Conservation (phyloP, 2,113 vertebrate genomes). For the Hyaena hyaena region DNA sequence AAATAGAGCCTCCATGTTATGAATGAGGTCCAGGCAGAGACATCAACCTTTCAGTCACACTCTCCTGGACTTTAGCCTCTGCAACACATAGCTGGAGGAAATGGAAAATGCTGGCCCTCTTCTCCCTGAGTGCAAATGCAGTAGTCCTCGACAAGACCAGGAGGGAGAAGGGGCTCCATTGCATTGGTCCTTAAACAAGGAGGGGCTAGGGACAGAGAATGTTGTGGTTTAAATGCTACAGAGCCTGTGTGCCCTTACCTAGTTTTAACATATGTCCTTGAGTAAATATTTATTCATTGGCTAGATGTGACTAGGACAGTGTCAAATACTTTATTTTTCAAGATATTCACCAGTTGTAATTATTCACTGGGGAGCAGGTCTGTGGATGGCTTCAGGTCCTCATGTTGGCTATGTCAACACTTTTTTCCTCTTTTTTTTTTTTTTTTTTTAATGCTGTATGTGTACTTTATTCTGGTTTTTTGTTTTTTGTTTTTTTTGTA, state of each 20-base stretch:
- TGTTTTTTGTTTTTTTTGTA: neutral
- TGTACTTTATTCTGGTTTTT: neutral
- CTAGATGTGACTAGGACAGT: neutral
- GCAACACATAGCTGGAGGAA: neutral
- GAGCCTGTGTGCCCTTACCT: neutral
- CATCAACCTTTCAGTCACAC: neutral
- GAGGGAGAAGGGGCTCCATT: neutral
- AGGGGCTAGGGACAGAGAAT: neutral
- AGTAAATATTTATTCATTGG: neutral
- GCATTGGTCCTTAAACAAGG: neutral
- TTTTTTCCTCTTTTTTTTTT: neutral
- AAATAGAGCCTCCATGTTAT: neutral
- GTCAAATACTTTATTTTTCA: neutral
- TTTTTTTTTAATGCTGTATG: neutral
- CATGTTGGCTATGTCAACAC: neutral
- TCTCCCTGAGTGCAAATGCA: neutral
- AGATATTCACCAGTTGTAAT: neutral
- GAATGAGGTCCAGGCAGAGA: neutral
- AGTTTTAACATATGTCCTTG: neutral
- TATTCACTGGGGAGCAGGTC: neutral
- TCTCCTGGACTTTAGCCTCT: neutral
- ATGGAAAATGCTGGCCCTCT: neutral
- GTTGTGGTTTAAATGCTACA: neutral
- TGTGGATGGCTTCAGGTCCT: neutral
- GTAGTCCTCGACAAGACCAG: neutral